phyloP scores from a whole-genome alignment of 2,113 vertebrate species.

The Copsychus sechellarum region DNA sequence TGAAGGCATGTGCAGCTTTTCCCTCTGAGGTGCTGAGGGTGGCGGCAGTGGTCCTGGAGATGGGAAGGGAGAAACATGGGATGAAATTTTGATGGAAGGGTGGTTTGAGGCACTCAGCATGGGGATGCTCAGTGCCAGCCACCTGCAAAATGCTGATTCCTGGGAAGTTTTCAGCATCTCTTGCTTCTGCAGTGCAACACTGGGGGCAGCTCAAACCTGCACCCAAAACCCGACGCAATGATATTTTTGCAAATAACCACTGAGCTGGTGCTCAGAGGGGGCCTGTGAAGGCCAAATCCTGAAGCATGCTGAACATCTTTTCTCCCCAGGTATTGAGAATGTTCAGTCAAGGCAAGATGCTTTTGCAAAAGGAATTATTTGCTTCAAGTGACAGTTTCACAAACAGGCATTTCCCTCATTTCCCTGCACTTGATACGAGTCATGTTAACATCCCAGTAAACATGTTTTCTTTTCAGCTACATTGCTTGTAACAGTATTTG shows the following conservation, averaged over 20 bases:
- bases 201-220: neutral
- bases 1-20: neutral
- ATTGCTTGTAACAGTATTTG: constrained; percentile 75
- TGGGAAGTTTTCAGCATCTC: neutral
- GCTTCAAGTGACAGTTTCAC: neutral
- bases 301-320: neutral
- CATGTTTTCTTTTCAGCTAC: constrained; percentile 62
- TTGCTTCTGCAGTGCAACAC: accelerated
- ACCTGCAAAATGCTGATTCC: neutral
- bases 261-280: neutral
- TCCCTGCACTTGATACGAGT: neutral
- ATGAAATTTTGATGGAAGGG: neutral
- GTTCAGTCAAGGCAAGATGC: neutral
- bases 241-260: neutral
- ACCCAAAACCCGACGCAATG: neutral
- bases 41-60: neutral
- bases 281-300: neutral
- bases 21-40: neutral
- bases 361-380: neutral
- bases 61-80: neutral
- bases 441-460: constrained; percentile 45
- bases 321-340: neutral
- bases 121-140: neutral
- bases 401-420: neutral
- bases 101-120: neutral